phyloP scores from a whole-genome alignment of 2,113 vertebrate genomes.

The Hirundichthys speculiger region DNA sequence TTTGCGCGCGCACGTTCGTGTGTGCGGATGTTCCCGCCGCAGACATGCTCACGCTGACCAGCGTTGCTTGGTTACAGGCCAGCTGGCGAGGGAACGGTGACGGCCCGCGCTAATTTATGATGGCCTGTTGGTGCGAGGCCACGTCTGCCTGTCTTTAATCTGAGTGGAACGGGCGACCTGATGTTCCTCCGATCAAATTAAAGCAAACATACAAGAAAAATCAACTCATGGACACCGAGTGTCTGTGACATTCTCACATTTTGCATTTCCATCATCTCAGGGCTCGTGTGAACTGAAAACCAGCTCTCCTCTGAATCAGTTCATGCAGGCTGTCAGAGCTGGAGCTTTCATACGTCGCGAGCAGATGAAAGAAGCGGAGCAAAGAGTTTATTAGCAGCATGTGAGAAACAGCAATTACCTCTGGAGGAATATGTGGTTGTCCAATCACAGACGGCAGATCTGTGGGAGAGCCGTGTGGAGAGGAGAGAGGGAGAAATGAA shows the following conservation, averaged over 20 bases:
- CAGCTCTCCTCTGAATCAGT: too few relatives aligned
- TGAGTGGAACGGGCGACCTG: slow-evolving; percentile 41
- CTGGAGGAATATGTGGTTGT: slow-evolving; percentile 22
- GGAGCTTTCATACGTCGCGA: slow-evolving; percentile 17
- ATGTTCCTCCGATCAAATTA: too few relatives aligned
- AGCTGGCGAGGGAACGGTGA: slow-evolving; percentile 71
- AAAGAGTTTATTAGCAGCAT: slow-evolving; percentile 29
- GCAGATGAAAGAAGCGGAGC: slow-evolving; percentile 1
- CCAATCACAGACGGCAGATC: slow-evolving; percentile 31
- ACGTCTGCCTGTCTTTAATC: slow-evolving; percentile 30
- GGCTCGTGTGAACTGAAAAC: not conserved
- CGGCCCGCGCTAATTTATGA: slow-evolving; percentile 56
- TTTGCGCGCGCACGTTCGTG: too few relatives aligned
- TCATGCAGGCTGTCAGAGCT: not conserved
- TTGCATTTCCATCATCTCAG: not conserved
- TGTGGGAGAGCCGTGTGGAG: slow-evolving; percentile 19
- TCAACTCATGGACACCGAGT: not conserved
- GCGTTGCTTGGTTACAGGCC: slow-evolving; percentile 73
- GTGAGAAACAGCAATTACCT: slow-evolving; percentile 55
- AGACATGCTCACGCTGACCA: slow-evolving; percentile 49
- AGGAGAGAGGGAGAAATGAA: slow-evolving; percentile 8
- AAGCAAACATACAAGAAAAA: too few relatives aligned
- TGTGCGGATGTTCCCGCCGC: slow-evolving; percentile 8
- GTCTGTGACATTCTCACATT: not conserved
- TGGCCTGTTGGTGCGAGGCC: slow-evolving; percentile 2